Evolutionary conservation across 1,140 invertebrate species (phyloP).

Genomic region (Drosophila dunni): DNA sequence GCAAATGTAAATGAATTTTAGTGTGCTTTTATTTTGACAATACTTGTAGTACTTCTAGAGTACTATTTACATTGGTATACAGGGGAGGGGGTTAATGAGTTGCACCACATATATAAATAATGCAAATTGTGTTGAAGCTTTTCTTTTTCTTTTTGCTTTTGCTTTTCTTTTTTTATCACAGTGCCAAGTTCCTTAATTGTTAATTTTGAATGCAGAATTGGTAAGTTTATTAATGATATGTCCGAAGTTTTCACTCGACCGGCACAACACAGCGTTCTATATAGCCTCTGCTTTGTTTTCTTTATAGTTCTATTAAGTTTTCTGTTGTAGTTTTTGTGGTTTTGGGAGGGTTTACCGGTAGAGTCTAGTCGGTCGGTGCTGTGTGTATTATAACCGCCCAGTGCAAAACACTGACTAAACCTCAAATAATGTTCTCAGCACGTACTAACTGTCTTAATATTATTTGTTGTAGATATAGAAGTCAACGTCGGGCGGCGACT

Average conservation of each 20-base stretch:
- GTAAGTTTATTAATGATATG: slow-evolving; percentile 5
- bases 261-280: slow-evolving; percentile 21
- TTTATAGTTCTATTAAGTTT: background rate
- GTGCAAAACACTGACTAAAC: slow-evolving; percentile 84
- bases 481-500: slow-evolving; percentile 57
- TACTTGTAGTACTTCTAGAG: slow-evolving; percentile 1
- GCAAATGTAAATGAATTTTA: slow-evolving; percentile 17
- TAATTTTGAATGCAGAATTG: slow-evolving; percentile 12
- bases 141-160: background rate
- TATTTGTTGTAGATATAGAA: slow-evolving; percentile 84
- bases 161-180: slow-evolving; percentile 54
- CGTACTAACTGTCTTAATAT: slow-evolving; percentile 84
- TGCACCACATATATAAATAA: slow-evolving; percentile 66
- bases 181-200: slow-evolving; percentile 25
- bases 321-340: background rate
- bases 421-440: slow-evolving; percentile 84
- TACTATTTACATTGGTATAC: slow-evolving; percentile 4
- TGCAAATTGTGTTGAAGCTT: slow-evolving; percentile 38
- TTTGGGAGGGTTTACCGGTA: slow-evolving; percentile 11
- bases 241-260: slow-evolving; percentile 2
- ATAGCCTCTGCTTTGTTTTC: background rate
- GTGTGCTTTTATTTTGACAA: slow-evolving; percentile 17
- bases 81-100: slow-evolving; percentile 34
- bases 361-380: slow-evolving; percentile 35
- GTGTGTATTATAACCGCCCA: slow-evolving; percentile 80